Evolutionary conservation across 2,888 invertebrate genomes (phyloP), one percentile per base, ranked within the genome.

Genomic region (Apantesis nais): DNA sequence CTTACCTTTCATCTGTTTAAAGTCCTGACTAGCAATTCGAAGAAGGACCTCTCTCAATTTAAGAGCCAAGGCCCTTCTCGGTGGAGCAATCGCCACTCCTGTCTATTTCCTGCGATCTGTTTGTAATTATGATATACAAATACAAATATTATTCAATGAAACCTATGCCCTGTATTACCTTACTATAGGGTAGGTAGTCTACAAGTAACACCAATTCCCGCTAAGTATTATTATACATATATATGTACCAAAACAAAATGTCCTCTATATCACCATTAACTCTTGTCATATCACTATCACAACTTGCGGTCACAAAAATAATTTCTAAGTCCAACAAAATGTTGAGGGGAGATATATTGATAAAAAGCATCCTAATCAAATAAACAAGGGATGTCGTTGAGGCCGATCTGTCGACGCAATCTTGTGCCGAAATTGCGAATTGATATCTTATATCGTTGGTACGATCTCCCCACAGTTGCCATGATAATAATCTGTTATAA

Each of bases 371-470:
- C 84, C 86, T 89, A 89, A 92, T 92, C 91, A 91, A 90, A 92
- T 90, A 91, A 88, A 90, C 88, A 87, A 87, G 91, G 91, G 89
- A 85, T 83, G 80, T 80, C 75, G 77, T 68, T 72, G 74, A 75
- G 72, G 82, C 77, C 80, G 86, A 92, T 91, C 91, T 89, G 88
- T 88, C 86, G 84, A 85, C 89, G 85, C 89, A 88, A 93, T 92
- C 91, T 90, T 86, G 79, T 78, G 81, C 85, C 87, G 88, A 81
- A 92, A 93, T 92, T 89, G 93, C 84, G 89, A 93, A 94, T 92
- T 93, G 93, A 94, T 94, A 93, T 88, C 86, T 83, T 81, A 85
- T 87, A 88, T 85, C 85, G 80, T 82, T 78, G 75, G 70, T 66
- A 75, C 71, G 60, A 78, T 80, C 82, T 44, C 82, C 87, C 84